Evolutionary conservation across 2,113 vertebrate genomes (phyloP), one percentile per base, ranked within the genome.

Genomic region (Heterochromis multidens): DNA sequence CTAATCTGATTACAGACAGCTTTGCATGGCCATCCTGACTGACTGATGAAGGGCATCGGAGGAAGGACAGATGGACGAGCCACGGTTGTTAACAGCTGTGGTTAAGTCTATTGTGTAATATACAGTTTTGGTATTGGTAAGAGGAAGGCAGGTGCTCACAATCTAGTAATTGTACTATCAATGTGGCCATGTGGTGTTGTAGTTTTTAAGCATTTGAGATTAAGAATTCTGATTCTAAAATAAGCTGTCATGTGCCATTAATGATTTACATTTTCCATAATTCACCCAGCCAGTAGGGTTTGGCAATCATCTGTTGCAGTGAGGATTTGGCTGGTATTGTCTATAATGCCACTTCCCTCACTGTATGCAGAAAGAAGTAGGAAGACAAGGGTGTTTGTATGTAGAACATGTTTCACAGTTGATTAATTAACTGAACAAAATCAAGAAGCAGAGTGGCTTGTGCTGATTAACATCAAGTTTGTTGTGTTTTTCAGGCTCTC

Each of bases 1-100:
- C 76, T 94, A 93, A 94, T 95, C 91, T 95, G 94, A 95, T 94
- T 94, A 93, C 90, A 92, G 88, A 61, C 65, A 7, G 91, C 83
- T 91, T 91, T 84, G 82, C 89, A 85, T 89, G 72, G 86, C 80
- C 57, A 19, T 57, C 76, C 85, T 40, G 74, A 19, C 80, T 33
- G 74, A 14, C 89, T 80, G 82, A 85, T 83, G 91, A 54, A 65
- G 89, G 78, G 80, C 87, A 82, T 78, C 52, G 65, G 87, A 81
- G 85, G 70, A 12, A 33, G 84, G 92, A 85, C 88, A 94, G 93
- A 93, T 90, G 87, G 92, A 82, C 8, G 57, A 87, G 83, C 67
- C 27, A 27, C 16, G 83, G 83, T 74, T 88, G 87, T 91, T 87
- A 93, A 87, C 92, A 90, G 93, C 91, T 94, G 91, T 76, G 72